Base-by-base conservation (phyloP, 2,888 invertebrate genomes). In the Leptogaster cylindrica region DNA sequence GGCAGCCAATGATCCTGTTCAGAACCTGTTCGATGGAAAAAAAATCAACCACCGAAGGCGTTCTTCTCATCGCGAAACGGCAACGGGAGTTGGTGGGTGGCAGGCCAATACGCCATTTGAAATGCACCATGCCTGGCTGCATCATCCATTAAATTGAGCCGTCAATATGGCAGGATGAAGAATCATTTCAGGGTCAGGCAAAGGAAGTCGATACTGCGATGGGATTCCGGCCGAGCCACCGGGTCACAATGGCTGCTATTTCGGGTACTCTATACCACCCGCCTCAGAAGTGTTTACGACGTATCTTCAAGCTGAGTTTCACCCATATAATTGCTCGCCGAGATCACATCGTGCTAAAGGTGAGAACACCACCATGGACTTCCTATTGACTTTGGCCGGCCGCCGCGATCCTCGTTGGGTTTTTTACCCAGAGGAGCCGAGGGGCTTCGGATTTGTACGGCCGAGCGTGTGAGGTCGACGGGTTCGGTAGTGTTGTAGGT, bases 401-500 rank as follows among this genome's bases (percentile, higher is more conserved):
- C 55, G 55, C 55, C 55, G 33, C 39, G 23, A 2, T 55, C 23
- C 20, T 55, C 16, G 12, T 39, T 36, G 1, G 23, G 23, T 55
- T 39, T 55, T 55, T 55, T 20, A 39, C 6, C 16, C n/a, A 23
- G 16, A 55, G 55, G 55, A 36, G 55, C 31, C 55, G 44, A 61
- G 61, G 44, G 27, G 61, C 61, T 41, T 10, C 44, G 41, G 44
- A 61, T 44, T 44, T n/a, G n/a, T n/a, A n/a, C n/a, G n/a, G n/a
- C 41, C 44, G 44, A 61, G 61, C 44, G 61, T 61, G 61, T 61
- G 61, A 44, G 61, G 61, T 61, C 61, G 61, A 28, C 8, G 16
- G 41, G 33, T 44, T 36, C 44, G 23, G 61, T 61, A 44, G 61
- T 39, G 39, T 44, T 61, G 41, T 44, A 28, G 61, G 44, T 41